Evolutionary conservation across 2,113 vertebrate species (phyloP), one percentile per base, ranked within the genome.

Genomic region (Centropus unirufus): DNA sequence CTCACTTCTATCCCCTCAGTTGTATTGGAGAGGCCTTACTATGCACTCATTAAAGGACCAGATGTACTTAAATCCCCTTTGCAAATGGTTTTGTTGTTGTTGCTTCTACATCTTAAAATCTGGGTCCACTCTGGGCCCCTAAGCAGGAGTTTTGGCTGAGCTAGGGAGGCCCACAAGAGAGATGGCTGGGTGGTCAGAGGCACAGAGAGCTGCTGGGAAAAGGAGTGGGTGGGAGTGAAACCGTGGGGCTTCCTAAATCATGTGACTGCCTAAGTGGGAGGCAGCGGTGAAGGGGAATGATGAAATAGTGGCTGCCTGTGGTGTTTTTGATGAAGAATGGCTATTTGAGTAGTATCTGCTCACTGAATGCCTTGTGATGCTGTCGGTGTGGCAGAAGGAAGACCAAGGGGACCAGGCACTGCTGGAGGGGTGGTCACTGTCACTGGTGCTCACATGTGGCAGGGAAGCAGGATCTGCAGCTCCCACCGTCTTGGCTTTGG

Each of bases 41-140:
- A 29, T 4, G 3, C 67, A 85, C 62, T 79, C 24, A 36, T 79
- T 79, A 87, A 70, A 87, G 46, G 39, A 69, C n/a, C 75, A 91
- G 69, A 81, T 89, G 68, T 54, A 91, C 32, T 87, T 93, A 93
- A 95, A 83, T 36, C 12, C 24, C 9, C 21, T 77, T 93, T 23
- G 6, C 46, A 89, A 86, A 69, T 7, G 1, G 16, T 73, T 83
- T 80, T 86, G 20, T 27, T 87, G 42, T 14, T 75, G 13, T 5
- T 57, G 23, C 34, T 92, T 51, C 66, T 75, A 13, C 9, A 2
- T 87, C 76, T 93, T 54, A 89, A 83, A 92, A 75, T 8, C 29
- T 63, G 55, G 2, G 8, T 61, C 8, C 1, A 0, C 74, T 66
- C 32, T 54, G 44, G 64, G 2, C 20, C 19, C 14, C 12, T 17